phyloP scores from a whole-genome alignment of 2,113 vertebrate genomes.

The Rhodinocichla rosea region DNA sequence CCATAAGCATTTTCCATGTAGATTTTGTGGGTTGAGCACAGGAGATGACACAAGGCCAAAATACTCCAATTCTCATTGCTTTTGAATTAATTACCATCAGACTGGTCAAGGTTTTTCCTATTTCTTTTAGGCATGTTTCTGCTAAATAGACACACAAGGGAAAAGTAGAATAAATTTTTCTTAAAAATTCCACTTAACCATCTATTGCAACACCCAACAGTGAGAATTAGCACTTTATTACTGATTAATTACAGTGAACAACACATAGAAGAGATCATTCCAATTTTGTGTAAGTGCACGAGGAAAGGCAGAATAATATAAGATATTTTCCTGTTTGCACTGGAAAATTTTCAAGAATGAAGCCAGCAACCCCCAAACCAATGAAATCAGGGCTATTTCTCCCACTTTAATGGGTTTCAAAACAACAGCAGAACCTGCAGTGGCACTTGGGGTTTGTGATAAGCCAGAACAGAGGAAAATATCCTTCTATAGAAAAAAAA shows the following conservation, averaged over 20 bases:
- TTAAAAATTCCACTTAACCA: neutral
- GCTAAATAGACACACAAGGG: neutral
- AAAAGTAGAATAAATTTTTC: neutral
- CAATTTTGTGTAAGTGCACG: accelerated
- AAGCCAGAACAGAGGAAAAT: neutral
- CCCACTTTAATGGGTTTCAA: neutral
- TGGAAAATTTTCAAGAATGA: neutral
- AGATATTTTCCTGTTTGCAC: neutral
- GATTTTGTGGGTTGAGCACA: neutral
- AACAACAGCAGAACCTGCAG: neutral
- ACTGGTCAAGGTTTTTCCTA: neutral
- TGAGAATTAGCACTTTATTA: neutral
- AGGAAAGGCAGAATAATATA: neutral
- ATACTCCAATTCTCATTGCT: neutral
- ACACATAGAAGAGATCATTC: accelerated
- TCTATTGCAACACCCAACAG: neutral
- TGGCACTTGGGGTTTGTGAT: neutral
- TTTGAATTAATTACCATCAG: neutral
- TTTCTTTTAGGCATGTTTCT: neutral
- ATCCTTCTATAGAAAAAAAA: neutral
- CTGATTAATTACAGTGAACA: neutral
- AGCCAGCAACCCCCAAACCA: neutral
- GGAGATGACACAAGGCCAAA: neutral
- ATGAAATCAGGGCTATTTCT: neutral
- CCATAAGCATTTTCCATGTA: neutral